Base-by-base conservation (phyloP, 1,140 invertebrate genomes). In the Caenorhabditis brenneri region DNA sequence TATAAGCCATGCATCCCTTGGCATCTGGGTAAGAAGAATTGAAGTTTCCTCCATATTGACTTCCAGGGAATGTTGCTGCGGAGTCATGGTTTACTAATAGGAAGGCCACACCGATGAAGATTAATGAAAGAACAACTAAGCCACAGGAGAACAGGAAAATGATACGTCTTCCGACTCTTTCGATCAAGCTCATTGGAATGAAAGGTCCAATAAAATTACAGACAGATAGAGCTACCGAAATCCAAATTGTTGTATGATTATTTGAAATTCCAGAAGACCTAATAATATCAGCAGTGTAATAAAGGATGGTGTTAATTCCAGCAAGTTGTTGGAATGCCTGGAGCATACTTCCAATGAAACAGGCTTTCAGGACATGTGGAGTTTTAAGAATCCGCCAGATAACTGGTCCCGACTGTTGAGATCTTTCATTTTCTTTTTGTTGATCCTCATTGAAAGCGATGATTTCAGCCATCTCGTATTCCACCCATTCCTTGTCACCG, bases 241-340 rank as follows among this genome's bases (percentile, higher is more conserved):
- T 88, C 93, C 93, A 94, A 86, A 94, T 93, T 16, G 93, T 93
- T 7, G 90, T 88, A 29, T 91, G 91, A 31, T 92, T 90, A 83
- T 92, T 92, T 31, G 91, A 88, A 4, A 94, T 91, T 33, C 94
- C 93, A 1, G 93, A 92, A 92, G 93, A 93, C 78, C 92, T 90
- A 81, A 94, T 94, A 74, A 94, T 94, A 36, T 92, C 93, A 7
- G 93, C 93, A 82, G 92, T 93, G 89, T 94, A 94, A 88, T 94
- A 93, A 93, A 94, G 94, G 53, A 94, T 93, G 15, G 93, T 94
- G 86, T 94, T 94, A 85, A 94, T 93, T 53, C 94, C 94, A 19
- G 92, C 91, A 2, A 94, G 85, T 88, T 94, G 93, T 88, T 94
- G 93, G 60, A 93, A 92, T 48, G 92, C 90, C 85, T 93, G 93